Conservation (phyloP, 2,888 invertebrate species). For the Phanerotoma sp. region DNA sequence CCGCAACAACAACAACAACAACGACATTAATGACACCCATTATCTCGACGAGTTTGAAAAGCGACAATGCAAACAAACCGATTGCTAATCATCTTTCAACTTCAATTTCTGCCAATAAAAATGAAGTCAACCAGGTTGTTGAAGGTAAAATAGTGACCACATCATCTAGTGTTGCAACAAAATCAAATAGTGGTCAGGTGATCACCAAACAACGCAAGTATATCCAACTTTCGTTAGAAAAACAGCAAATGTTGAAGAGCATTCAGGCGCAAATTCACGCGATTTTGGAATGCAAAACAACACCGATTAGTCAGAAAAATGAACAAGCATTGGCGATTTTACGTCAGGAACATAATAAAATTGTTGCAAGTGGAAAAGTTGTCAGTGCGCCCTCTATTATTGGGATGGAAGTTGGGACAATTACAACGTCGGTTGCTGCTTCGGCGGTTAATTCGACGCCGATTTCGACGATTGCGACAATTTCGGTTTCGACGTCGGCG, state of each 20-base stretch:
- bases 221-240: conserved; percentile 73
- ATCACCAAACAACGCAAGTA: conserved; percentile 67
- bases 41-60: conserved; percentile 34
- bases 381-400: conserved; percentile 49
- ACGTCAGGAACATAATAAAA: conserved; percentile 71
- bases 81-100: conserved; percentile 6
- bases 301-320: conserved; percentile 58
- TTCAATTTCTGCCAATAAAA: conserved; percentile 45
- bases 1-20: conserved; percentile 11
- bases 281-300: conserved; percentile 61
- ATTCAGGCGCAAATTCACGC: conserved; percentile 66
- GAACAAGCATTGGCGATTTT: conserved; percentile 63
- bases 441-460: no score
- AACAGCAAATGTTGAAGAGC: conserved; percentile 63
- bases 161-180: conserved; percentile 1
- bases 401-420: conserved; percentile 37
- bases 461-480: conserved; percentile 40
- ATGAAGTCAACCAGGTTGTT: conserved; percentile 46
- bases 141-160: conserved; percentile 25
- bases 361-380: conserved; percentile 70
- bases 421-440: conserved; percentile 43
- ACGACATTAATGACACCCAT: conserved; percentile 20
- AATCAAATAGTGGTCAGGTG: conserved; percentile 50
- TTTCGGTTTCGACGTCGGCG: conserved; percentile 43
- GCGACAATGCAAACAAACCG: conserved; percentile 42